Evolutionary conservation across 2,888 invertebrate species (phyloP).

Genomic region (Caenorhabditis sinica): DNA sequence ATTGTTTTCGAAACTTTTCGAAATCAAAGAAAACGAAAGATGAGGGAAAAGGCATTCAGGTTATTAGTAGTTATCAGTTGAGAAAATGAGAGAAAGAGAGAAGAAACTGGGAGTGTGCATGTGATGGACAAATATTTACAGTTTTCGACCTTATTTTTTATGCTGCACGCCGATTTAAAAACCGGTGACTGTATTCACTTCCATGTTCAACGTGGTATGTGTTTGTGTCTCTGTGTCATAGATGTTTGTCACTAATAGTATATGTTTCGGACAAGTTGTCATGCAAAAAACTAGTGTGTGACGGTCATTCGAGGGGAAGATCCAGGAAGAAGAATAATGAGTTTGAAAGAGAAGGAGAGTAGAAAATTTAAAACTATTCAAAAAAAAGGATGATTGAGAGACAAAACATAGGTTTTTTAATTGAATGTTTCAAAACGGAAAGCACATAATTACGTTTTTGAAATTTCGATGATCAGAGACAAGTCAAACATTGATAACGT

Average conservation of each 20-base stretch:
- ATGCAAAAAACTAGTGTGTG: constrained; percentile 32
- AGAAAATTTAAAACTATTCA: neutral
- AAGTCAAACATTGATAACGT: constrained; percentile 9
- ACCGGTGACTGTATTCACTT: constrained; percentile 17
- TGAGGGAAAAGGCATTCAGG: constrained; percentile 12
- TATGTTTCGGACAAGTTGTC: constrained; percentile 13
- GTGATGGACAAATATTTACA: constrained; percentile 52
- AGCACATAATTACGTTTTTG: neutral
- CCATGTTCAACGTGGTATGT: constrained; percentile 3
- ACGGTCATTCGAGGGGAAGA: constrained; percentile 22
- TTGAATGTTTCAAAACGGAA: constrained; percentile 4
- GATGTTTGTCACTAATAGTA: constrained; percentile 13
- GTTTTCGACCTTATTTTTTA: constrained; percentile 42
- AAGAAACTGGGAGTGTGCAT: constrained; percentile 4
- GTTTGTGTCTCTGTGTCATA: constrained; percentile 6
- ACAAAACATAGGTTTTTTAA: neutral
- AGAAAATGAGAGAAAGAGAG: neutral
- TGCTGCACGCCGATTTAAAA: constrained; percentile 35
- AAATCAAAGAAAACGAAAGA: constrained; percentile 22
- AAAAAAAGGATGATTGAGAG: neutral
- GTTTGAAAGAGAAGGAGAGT: too few species aligned
- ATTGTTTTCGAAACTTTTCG: neutral
- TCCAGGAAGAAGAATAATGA: neutral
- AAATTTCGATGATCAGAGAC: neutral
- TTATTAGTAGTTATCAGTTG: constrained; percentile 43